A percentile compares a stretch with the other conserved stretches of the same genome.
Conservation (phyloP, 2,113 vertebrate genomes). For the Tenrec ecaudatus region DNA sequence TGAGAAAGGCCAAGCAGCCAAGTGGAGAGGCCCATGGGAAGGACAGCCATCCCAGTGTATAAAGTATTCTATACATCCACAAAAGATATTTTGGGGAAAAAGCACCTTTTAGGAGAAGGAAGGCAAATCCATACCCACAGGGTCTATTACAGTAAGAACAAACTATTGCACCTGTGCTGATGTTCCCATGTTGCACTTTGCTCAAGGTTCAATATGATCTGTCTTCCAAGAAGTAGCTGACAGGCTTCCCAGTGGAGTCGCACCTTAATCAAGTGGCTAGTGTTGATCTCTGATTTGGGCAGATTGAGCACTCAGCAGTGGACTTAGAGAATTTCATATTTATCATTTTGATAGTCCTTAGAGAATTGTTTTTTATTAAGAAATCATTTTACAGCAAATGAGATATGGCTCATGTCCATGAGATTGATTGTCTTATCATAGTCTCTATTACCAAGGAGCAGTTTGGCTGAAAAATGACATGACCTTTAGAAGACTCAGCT, state of each 20-base stretch:
- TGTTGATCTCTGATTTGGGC: background rate
- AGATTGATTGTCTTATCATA: background rate
- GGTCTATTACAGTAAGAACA: background rate
- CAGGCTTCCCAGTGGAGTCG: background rate
- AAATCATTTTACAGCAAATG: background rate
- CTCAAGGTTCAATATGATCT: background rate
- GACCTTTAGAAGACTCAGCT: background rate
- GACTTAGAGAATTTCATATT: background rate
- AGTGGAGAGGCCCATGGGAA: background rate
- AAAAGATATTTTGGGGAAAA: background rate
- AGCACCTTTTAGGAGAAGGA: background rate
- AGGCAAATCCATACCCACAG: background rate
- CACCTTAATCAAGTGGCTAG: background rate
- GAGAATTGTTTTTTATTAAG: background rate
- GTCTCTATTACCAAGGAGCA: background rate
- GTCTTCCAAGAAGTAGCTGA: background rate
- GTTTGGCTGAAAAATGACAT: background rate
- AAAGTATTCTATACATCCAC: background rate
- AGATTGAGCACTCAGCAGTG: background rate
- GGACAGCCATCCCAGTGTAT: background rate
- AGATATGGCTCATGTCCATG: background rate
- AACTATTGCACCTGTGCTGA: background rate
- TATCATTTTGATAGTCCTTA: background rate
- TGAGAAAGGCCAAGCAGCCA: background rate
- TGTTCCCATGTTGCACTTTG: no score